These are phyloP conservation scores for Drosophila murphyi DNA, from an alignment of 1,140 invertebrate species.

Conservation along the genomic window DNA sequence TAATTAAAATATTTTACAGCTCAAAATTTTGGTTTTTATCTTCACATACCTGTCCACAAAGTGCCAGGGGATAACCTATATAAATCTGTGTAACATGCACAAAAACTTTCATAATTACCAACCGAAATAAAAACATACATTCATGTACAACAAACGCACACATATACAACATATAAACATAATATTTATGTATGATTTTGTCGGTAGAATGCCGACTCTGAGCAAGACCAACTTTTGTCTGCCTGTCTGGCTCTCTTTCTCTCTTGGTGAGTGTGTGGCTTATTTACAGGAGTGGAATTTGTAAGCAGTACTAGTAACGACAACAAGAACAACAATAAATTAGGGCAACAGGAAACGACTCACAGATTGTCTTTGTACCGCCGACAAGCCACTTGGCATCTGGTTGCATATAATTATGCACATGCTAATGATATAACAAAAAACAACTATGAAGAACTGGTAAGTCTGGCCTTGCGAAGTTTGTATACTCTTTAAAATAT, in stretches of 20 bases:
- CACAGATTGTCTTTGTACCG: conserved; percentile 65
- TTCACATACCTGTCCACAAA: not conserved
- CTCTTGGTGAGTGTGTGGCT: conserved; percentile 27
- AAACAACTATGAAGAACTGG: not conserved
- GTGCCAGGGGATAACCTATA: conserved; percentile 25
- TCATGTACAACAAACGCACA: conserved; percentile 17
- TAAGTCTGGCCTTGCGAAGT: not conserved
- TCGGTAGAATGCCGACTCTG: conserved; percentile 45
- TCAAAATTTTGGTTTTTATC: not conserved
- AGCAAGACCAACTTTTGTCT: conserved; percentile 68
- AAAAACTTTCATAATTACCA: conserved; percentile 64
- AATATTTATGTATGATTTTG: conserved; percentile 74
- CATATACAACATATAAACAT: conserved; percentile 22
- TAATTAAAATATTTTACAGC: not conserved
- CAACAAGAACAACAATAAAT: conserved; percentile 29
- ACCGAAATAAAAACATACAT: conserved; percentile 46
- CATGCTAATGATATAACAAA: conserved; percentile 55
- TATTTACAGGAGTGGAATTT: conserved; percentile 74
- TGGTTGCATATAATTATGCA: conserved; percentile 63
- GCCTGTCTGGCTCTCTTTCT: conserved; percentile 27
- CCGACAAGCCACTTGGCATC: conserved; percentile 51
- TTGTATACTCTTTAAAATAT: conserved; percentile 15
- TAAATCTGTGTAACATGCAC: conserved; percentile 29
- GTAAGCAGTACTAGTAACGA: conserved; percentile 58
- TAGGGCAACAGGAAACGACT: conserved; percentile 53